Evolutionary conservation across 2,113 vertebrate genomes (phyloP), one percentile per base, ranked within the genome.

Genomic region (Oryzias celebensis): DNA sequence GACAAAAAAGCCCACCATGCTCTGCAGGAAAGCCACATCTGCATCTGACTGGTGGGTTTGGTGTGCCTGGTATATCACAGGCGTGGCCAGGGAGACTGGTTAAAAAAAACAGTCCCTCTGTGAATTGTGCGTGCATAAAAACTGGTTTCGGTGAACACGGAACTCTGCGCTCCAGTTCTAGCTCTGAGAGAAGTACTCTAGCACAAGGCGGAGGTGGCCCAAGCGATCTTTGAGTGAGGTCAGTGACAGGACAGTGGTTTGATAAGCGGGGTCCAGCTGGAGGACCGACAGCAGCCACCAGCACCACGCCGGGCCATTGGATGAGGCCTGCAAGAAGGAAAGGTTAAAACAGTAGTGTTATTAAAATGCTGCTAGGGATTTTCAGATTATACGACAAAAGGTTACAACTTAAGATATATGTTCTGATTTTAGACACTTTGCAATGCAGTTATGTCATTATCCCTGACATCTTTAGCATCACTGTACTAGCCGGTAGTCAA

Each of bases 281-380:
- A 94, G 87, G 50, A 93, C 81, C 18, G 93, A 93, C 45, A 93
- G 79, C 60, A 95, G 89, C 93, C 92, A 93, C 93, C 93, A 94
- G 83, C 92, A 94, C 93, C 90, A 93, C 0, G 74, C 85, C 0
- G 93, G 93, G 53, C 95, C 94, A 0, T 94, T 91, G 36, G 88
- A 68, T 0, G 71, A 92, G 49, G 87, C 91, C 91, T 93, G 65
- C 23, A 58, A 23, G 24, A 51, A 4, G 62, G 47, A 13, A 3
- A 36, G 10, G 43, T 16, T 16, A 36, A 4, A 54, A 36, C 8
- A 47, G 4, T 2, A 36, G 36, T 36, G 36, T 2, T 10, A 36
- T 36, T 2, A 12, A 36, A 36, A 36, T 36, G 8, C 36, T 12
- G 31, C 31, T 36, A 36, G 2, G 36, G 1, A 36, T 36, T 36